These are phyloP conservation scores for Plagodis dolabraria DNA, from an alignment of 2,888 invertebrate species.

Conservation along the genomic window DNA sequence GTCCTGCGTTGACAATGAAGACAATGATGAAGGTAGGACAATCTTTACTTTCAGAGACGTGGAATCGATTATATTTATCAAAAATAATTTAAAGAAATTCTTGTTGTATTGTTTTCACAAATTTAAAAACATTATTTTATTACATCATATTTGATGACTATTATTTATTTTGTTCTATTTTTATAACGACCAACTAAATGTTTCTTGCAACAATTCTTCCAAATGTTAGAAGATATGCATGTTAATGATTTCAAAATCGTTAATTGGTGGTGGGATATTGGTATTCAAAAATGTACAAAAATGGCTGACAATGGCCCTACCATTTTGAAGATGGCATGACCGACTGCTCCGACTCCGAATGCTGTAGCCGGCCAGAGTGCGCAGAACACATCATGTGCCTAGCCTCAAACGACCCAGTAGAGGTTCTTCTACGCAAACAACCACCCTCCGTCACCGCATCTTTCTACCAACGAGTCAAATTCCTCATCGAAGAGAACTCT, in stretches of 20 bases:
- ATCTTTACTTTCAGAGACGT: slow-evolving; percentile 25
- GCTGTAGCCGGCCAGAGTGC: slow-evolving; percentile 95
- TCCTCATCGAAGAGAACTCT: slow-evolving; percentile 98
- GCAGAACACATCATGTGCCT: slow-evolving; percentile 97
- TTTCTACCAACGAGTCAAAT: slow-evolving; percentile 98
- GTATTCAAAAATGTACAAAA: slow-evolving; percentile 35
- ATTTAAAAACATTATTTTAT: no score
- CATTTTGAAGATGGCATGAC: slow-evolving; percentile 95
- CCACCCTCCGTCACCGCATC: slow-evolving; percentile 98
- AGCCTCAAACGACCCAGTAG: slow-evolving; percentile 97
- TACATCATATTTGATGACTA: not conserved
- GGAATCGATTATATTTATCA: slow-evolving; percentile 5
- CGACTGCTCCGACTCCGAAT: slow-evolving; percentile 99
- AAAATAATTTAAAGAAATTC: no score
- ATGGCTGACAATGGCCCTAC: slow-evolving; percentile 65
- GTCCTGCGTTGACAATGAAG: slow-evolving; percentile 96
- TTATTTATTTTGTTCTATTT: not conserved
- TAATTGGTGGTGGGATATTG: slow-evolving; percentile 32
- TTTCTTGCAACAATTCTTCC: not conserved
- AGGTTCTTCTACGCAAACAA: slow-evolving; percentile 97
- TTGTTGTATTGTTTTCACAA: no score
- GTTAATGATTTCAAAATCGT: not conserved
- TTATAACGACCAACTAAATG: not conserved
- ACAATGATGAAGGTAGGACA: slow-evolving; percentile 97
- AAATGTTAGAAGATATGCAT: slow-evolving; percentile 8